Evolutionary conservation across 2,888 invertebrate genomes (phyloP).

Genomic region (Tenthredo mesomela): DNA sequence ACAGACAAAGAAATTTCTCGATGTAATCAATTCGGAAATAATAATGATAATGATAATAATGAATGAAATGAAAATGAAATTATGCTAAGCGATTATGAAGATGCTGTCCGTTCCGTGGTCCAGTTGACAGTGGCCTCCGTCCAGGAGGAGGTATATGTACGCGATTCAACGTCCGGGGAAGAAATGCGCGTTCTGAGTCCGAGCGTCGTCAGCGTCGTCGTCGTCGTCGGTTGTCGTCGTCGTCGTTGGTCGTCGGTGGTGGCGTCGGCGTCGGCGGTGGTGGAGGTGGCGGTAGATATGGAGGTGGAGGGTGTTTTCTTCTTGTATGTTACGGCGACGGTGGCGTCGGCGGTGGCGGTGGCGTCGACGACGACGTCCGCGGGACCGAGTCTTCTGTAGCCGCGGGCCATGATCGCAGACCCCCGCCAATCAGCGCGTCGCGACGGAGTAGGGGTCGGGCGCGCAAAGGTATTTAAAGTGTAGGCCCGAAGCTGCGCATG

Average conservation of each 20-base stretch:
- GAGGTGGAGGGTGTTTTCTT: constrained; percentile 49
- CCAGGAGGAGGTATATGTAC: constrained; percentile 51
- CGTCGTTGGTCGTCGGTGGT: constrained; percentile 20
- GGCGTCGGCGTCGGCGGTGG: constrained; percentile 29
- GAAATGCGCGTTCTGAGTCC: constrained; percentile 56
- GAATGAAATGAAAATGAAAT: constrained; percentile 28
- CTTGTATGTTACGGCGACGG: constrained; percentile 54
- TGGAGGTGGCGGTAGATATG: constrained; percentile 18
- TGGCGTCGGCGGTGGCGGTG: constrained; percentile 22
- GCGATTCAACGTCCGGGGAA: constrained; percentile 62
- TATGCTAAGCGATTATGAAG: constrained; percentile 17
- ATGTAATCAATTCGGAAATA: neutral
- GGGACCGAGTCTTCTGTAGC: constrained; percentile 60
- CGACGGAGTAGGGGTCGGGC: constrained; percentile 81
- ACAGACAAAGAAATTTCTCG: neutral
- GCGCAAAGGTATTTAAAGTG: constrained; percentile 82
- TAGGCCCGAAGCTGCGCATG: constrained; percentile 81
- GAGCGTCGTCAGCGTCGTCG: constrained; percentile 32
- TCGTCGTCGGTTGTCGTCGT: constrained; percentile 17
- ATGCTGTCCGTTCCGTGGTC: constrained; percentile 34
- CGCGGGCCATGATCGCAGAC: constrained; percentile 65
- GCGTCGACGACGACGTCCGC: constrained; percentile 55
- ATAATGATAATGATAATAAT: neutral
- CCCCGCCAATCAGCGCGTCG: constrained; percentile 78
- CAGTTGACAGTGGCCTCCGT: constrained; percentile 36